phyloP scores from a whole-genome alignment of 2,888 invertebrate genomes.

The Caenorhabditis parvicauda region DNA sequence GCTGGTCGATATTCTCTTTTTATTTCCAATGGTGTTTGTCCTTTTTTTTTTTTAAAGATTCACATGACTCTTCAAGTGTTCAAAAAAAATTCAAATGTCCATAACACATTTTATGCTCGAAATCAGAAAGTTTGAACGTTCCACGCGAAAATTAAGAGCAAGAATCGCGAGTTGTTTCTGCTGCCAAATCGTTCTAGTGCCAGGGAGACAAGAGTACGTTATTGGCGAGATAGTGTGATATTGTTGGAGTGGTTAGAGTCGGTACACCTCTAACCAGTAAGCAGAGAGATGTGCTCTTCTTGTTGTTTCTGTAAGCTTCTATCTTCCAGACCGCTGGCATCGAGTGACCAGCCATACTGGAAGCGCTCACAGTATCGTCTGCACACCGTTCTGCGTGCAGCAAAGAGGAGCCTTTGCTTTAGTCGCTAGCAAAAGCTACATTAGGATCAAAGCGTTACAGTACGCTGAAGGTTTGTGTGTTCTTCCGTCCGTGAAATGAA shows the following conservation, averaged over 20 bases:
- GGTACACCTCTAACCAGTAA: no score
- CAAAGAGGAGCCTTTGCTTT: conserved; percentile 35
- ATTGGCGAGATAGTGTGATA: no score
- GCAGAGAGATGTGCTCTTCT: no score
- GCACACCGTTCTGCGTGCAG: conserved; percentile 28
- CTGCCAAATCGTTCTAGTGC: no score
- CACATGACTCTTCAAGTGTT: not conserved
- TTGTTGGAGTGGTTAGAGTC: no score
- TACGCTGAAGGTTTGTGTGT: conserved; percentile 25
- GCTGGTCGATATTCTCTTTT: not conserved
- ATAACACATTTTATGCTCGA: no score
- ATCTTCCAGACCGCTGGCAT: conserved; percentile 32
- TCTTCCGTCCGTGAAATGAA: not conserved
- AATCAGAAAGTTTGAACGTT: no score
- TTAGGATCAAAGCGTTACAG: conserved; percentile 34
- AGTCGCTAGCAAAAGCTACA: conserved; percentile 26
- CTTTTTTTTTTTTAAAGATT: no score
- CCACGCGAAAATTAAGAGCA: no score
- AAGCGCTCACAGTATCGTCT: conserved; percentile 33
- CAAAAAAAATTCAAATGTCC: not conserved
- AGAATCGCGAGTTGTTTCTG: no score
- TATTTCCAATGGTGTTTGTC: not conserved
- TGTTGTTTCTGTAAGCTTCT: no score
- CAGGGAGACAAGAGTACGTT: no score
- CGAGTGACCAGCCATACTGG: conserved; percentile 35